Base-by-base conservation (phyloP, 2,888 invertebrate species). In the Hypselothyrea guttata region DNA sequence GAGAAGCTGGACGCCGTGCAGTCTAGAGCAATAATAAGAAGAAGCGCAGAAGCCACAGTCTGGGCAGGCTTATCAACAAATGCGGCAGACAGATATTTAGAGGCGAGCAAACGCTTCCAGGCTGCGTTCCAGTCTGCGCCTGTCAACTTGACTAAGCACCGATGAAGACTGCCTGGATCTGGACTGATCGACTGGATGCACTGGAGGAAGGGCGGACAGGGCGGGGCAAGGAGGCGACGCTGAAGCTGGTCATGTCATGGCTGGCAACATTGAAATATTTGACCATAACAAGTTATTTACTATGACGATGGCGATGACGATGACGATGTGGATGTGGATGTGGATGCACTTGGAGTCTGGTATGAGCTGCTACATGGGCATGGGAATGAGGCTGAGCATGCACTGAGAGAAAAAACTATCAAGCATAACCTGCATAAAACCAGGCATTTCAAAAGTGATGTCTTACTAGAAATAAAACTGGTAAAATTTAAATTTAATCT, bases 241-340 rank as follows among this genome's bases (percentile, higher is more conserved):
- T 46, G 49, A 22, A 54, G 73, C 73, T 59, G 74, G 48, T 55
- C 68, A 51, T 68, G 68, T 68, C 68, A 68, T 61, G 69, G 64
- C 58, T 61, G 66, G 54, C 67, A 75, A 58, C 58, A 65, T 61
- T 65, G 60, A 86, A 74, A 82, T 86, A 86, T 82, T 82, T 76
- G 68, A 85, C 83, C 85, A 83, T 85, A 87, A 86, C 84, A 78
- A 87, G 87, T 86, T 84, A 87, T 84, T 87, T 87, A 85, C 85
- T 86, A 76, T 68, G 71, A 81, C 69, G 65, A 75, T 62, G 69
- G 33, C 31, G 72, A 46, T 31, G 65, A 31, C 12, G 63, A 53
- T 34, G 53, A 54, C 42, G 22, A 48, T 52, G 60, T 22, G 22
- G 22, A 22, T 22, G 46, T 42, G 40, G 46, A 47, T 58, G 61